Evolutionary conservation across 1,140 invertebrate species (phyloP).

Genomic region (Matsumurasca onukii): DNA sequence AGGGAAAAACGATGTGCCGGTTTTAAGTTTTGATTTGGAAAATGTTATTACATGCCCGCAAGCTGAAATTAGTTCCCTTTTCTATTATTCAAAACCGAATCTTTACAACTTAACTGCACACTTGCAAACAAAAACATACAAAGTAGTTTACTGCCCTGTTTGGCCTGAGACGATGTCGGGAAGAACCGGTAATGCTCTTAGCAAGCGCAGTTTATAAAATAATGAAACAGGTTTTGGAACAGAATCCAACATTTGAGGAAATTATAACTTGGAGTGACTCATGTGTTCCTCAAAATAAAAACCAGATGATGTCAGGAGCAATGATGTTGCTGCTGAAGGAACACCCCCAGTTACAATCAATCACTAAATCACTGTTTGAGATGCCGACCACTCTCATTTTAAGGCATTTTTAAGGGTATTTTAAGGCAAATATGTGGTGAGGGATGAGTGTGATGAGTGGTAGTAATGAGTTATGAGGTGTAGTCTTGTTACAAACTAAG

Average conservation of each 20-base stretch:
- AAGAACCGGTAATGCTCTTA: constrained; percentile 12
- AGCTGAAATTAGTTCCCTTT: constrained; percentile 38
- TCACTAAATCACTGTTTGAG: no score
- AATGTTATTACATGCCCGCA: constrained; percentile 41
- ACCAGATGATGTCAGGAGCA: constrained; percentile 40
- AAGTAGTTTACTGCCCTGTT: constrained; percentile 37
- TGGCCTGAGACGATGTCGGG: constrained; percentile 34
- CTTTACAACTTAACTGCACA: constrained; percentile 42
- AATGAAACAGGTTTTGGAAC: background rate
- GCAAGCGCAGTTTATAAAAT: constrained; percentile 22
- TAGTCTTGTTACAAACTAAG: no score
- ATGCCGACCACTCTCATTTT: no score
- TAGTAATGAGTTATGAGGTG: no score
- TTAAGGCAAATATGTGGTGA: no score
- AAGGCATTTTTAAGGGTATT: no score
- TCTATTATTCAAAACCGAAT: constrained; percentile 39
- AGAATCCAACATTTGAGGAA: background rate
- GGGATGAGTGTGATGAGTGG: no score
- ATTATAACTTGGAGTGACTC: constrained; percentile 41
- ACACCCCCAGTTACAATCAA: constrained; percentile 31
- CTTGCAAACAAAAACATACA: constrained; percentile 32
- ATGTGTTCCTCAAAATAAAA: constrained; percentile 43
- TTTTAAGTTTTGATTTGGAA: constrained; percentile 41
- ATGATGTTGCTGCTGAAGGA: constrained; percentile 37
- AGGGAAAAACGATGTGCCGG: constrained; percentile 15